Conservation (phyloP, 1,140 invertebrate genomes). For the Drosophila bifasciata region DNA sequence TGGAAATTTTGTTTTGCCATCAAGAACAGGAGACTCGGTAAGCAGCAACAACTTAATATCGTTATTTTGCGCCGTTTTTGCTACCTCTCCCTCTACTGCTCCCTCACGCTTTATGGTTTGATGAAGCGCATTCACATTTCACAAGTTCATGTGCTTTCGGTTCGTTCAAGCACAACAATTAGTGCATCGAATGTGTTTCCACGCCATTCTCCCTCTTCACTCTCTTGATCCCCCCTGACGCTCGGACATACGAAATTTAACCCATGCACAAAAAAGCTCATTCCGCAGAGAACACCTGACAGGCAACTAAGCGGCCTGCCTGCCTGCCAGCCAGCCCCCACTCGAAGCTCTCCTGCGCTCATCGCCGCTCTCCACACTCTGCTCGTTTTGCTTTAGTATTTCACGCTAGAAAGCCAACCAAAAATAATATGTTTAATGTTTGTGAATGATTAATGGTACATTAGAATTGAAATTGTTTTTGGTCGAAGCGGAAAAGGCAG, state of each 20-base stretch:
- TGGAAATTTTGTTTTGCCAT: slow-evolving; percentile 49
- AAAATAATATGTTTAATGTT: slow-evolving; percentile 77
- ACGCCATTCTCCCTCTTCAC: slow-evolving; percentile 32
- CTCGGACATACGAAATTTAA: slow-evolving; percentile 17
- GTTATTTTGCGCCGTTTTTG: slow-evolving; percentile 22
- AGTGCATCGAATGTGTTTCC: slow-evolving; percentile 60
- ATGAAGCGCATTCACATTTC: slow-evolving; percentile 49
- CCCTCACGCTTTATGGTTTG: slow-evolving; percentile 16
- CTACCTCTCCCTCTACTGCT: neutral
- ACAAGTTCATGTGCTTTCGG: slow-evolving; percentile 57
- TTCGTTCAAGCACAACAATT: slow-evolving; percentile 69
- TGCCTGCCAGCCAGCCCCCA: too few species aligned
- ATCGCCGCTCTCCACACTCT: too few species aligned
- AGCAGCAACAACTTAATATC: slow-evolving; percentile 42
- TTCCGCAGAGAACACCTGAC: slow-evolving; percentile 55
- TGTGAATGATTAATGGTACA: slow-evolving; percentile 81
- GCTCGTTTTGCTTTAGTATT: slow-evolving; percentile 61
- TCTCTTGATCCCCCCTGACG: slow-evolving; percentile 20
- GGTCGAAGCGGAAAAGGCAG: slow-evolving; percentile 14
- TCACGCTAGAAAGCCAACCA: slow-evolving; percentile 69
- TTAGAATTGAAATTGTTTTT: slow-evolving; percentile 81
- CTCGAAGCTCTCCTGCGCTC: too few species aligned
- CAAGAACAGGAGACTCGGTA: slow-evolving; percentile 9
- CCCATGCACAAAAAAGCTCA: slow-evolving; percentile 38
- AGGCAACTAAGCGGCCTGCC: slow-evolving; percentile 76